These are phyloP conservation scores for Danio jaintianensis DNA, from an alignment of 2,797 vertebrate genomes.

Conservation along the genomic window DNA sequence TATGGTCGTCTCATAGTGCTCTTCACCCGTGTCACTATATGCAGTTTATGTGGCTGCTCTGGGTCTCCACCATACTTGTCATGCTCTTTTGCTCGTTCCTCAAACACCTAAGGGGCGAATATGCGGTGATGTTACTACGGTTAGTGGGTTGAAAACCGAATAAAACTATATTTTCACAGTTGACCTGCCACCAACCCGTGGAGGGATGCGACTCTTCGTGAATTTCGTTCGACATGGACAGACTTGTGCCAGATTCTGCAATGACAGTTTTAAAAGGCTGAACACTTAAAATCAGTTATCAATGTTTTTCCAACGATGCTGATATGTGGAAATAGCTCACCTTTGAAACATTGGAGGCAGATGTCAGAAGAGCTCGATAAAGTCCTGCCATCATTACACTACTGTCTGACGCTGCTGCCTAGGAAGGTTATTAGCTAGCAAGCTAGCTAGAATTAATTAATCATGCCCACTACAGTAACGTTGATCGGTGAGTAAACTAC, in stretches of 20 bases:
- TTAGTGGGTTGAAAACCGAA: not conserved
- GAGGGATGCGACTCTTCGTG: conserved; percentile 73
- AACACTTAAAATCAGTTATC: not conserved
- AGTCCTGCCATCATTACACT: conserved; percentile 52
- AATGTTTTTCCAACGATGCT: not conserved
- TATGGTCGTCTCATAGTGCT: conserved; percentile 84
- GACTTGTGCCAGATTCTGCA: conserved; percentile 68
- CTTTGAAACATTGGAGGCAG: conserved; percentile 38
- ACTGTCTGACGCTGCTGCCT: not conserved
- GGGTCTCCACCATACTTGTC: conserved; percentile 92
- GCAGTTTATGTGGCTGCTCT: conserved; percentile 91
- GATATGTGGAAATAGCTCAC: conserved; percentile 15
- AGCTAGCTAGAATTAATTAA: not conserved
- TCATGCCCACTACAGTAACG: not conserved
- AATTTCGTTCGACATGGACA: conserved; percentile 72
- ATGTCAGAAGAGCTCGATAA: conserved; percentile 45
- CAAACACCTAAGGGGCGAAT: conserved; percentile 80
- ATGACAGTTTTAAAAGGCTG: not conserved
- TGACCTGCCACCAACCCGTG: conserved; percentile 67
- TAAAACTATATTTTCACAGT: not conserved
- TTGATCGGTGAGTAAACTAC: not conserved
- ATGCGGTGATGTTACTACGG: not conserved
- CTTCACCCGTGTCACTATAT: conserved; percentile 88
- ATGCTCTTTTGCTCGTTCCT: conserved; percentile 85
- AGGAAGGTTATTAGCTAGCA: conserved; percentile 41